Evolutionary conservation across 2,888 invertebrate genomes (phyloP).

Genomic region (Lordiphosa fenestrarum): DNA sequence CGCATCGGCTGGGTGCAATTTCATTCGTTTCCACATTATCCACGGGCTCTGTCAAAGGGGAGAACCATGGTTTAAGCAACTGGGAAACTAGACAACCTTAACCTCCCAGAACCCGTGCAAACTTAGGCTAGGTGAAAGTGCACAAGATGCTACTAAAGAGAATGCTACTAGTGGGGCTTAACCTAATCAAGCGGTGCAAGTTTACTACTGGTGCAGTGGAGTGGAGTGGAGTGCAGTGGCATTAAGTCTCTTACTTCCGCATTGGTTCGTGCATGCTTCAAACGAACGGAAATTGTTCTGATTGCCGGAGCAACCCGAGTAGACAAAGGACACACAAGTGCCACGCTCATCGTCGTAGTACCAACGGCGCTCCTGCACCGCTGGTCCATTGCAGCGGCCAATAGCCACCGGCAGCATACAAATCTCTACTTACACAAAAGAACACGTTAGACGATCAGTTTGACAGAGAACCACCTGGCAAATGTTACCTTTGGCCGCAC

Average conservation of each 20-base stretch:
- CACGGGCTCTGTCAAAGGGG: conserved; percentile 36
- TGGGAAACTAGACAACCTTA: rapidly evolving
- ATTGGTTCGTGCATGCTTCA: conserved; percentile 85
- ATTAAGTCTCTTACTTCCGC: conserved; percentile 80
- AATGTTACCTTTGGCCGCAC: conserved; percentile 72
- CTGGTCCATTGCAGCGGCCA: conserved; percentile 82
- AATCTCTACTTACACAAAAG: conserved; percentile 82
- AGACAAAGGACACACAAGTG: conserved; percentile 90
- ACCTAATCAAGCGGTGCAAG: conserved; percentile 37
- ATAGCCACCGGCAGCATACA: conserved; percentile 84
- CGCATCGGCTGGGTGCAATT: conserved; percentile 81
- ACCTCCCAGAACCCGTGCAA: conserved; percentile 43
- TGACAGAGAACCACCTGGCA: conserved; percentile 1
- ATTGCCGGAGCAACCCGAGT: conserved; percentile 93
- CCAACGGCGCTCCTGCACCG: conserved; percentile 83
- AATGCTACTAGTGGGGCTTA: conserved; percentile 38
- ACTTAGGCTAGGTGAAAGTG: conserved; percentile 61
- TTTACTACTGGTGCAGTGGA: conserved; percentile 25
- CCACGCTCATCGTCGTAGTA: conserved; percentile 86
- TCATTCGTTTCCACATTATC: conserved; percentile 46
- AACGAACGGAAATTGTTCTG: conserved; percentile 90
- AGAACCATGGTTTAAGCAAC: neutral
- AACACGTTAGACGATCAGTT: conserved; percentile 4
- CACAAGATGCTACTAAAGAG: conserved; percentile 34
- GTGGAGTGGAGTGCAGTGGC: conserved; percentile 31